Evolutionary conservation across 2,797 vertebrate genomes (phyloP), one percentile per base, ranked within the genome.

Genomic region (Channa striata): DNA sequence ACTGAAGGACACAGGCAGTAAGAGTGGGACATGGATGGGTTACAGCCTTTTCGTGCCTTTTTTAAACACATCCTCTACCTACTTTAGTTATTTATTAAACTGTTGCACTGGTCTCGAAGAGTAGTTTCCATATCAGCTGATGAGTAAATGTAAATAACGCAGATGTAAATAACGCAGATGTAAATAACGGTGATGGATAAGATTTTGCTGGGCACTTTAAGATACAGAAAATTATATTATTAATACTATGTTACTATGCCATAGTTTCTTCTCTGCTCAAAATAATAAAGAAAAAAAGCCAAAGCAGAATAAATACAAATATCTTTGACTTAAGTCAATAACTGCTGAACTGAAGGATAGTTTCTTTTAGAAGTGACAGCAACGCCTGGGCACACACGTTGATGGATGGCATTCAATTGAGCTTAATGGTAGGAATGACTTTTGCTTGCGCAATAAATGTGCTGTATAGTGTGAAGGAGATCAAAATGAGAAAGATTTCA

Each of bases 1-100:
- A 53, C 40, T 74, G 67, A 82, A 86, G 75, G 77, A 75, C 67
- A 77, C 34, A 44, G 36, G 30, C 51, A 37, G 30, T 5, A 48
- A 34, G n/a, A 54, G 30, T 39, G 23, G 37, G 7, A 62, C 36
- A 20, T 8, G 30, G 14, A 25, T 21, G 21, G 61, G 64, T 34
- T 59, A 48, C 54, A 47, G 46, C 11, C 23, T 48, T 21, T 49
- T 61, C 19, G 48, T 53, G 23, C 20, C 4, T 47, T 51, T 74
- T 44, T 77, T 37, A 63, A 25, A 42, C 25, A 25, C 17, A 16
- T 23, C 51, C 37, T 49, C 30, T 63, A 19, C 46, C 30, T 63
- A 19, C 46, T 21, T 37, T 39, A n/a, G 30, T 37, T 42, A 17
- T 63, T 25, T 64, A 63, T 67, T 8, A 63, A 60, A 68, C 6